Conservation (phyloP, 2,113 vertebrate genomes). For the Mormoops blainvillei region DNA sequence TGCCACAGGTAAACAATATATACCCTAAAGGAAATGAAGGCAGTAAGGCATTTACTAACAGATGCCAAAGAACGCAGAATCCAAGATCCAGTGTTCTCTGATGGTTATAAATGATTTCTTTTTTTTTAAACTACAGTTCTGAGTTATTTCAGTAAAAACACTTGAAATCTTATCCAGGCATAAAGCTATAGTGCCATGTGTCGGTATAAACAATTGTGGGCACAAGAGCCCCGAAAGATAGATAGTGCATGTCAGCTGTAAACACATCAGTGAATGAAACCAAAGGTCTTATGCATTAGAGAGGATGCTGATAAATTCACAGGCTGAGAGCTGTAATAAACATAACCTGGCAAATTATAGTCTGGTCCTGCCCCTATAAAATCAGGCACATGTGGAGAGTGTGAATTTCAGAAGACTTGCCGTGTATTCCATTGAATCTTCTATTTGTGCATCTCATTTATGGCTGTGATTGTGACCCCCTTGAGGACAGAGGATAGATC, state of each 20-base stretch:
- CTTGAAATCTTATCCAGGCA: slow-evolving; percentile 52
- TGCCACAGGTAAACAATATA: slow-evolving; percentile 46
- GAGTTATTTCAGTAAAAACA: slow-evolving; percentile 50
- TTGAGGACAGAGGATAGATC: not conserved
- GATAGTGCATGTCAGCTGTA: slow-evolving; percentile 42
- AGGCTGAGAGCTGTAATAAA: slow-evolving; percentile 55
- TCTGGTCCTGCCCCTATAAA: slow-evolving; percentile 30
- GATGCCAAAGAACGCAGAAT: slow-evolving; percentile 3
- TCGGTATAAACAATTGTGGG: slow-evolving; percentile 59
- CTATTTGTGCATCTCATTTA: slow-evolving; percentile 20
- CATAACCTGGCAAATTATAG: slow-evolving; percentile 47
- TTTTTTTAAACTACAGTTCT: slow-evolving; percentile 47
- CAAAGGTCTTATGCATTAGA: slow-evolving; percentile 45
- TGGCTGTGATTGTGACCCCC: not conserved
- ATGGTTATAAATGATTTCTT: slow-evolving; percentile 28
- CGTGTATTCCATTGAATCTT: slow-evolving; percentile 27
- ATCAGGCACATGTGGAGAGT: not conserved
- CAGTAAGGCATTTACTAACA: slow-evolving; percentile 43
- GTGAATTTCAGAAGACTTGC: slow-evolving; percentile 46
- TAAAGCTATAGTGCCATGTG: slow-evolving; percentile 22
- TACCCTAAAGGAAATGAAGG: slow-evolving; percentile 6
- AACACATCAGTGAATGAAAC: slow-evolving; percentile 46
- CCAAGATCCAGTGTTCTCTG: slow-evolving; percentile 4
- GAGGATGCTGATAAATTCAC: slow-evolving; percentile 61
- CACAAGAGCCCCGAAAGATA: slow-evolving; percentile 59